These are phyloP conservation scores for Saturnia pavonia DNA, from an alignment of 2,888 invertebrate species.

Conservation along the genomic window DNA sequence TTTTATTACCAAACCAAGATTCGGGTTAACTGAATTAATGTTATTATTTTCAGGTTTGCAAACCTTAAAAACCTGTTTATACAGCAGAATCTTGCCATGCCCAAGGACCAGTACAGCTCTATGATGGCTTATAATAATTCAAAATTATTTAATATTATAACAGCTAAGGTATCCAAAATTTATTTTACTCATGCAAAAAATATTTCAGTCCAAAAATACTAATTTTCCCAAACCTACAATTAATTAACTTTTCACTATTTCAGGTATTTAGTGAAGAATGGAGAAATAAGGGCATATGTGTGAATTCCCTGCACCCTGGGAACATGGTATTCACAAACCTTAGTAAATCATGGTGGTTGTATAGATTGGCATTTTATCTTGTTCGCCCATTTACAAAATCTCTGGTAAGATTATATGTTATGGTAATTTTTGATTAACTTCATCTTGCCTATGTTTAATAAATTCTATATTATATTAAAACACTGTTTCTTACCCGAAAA, in stretches of 20 bases:
- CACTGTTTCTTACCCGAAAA: too few species aligned
- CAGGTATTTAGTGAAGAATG: conserved; percentile 81
- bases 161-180: conserved; percentile 83
- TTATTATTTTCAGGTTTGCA: conserved; percentile 60
- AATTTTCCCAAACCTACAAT: background rate
- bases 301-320: conserved; percentile 94
- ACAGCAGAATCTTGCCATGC: conserved; percentile 85
- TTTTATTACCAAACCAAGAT: background rate
- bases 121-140: conserved; percentile 95
- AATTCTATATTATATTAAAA: too few species aligned
- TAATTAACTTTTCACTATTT: conserved; percentile 8
- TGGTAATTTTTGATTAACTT: background rate
- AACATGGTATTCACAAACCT: conserved; percentile 93
- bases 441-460: background rate
- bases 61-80: conserved; percentile 77
- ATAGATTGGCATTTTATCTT: conserved; percentile 88
- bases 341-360: conserved; percentile 92
- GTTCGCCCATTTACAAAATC: conserved; percentile 97
- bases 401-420: conserved; percentile 82
- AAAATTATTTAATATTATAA: conserved; percentile 93
- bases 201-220: background rate
- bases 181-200: background rate
- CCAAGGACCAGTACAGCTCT: conserved; percentile 86
- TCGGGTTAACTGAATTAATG: background rate
- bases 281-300: conserved; percentile 85